A percentile compares a stretch with the other conserved stretches of the same genome.
phyloP scores from a whole-genome alignment of 1,140 invertebrate genomes.

The Brachionus rotundiformis region DNA sequence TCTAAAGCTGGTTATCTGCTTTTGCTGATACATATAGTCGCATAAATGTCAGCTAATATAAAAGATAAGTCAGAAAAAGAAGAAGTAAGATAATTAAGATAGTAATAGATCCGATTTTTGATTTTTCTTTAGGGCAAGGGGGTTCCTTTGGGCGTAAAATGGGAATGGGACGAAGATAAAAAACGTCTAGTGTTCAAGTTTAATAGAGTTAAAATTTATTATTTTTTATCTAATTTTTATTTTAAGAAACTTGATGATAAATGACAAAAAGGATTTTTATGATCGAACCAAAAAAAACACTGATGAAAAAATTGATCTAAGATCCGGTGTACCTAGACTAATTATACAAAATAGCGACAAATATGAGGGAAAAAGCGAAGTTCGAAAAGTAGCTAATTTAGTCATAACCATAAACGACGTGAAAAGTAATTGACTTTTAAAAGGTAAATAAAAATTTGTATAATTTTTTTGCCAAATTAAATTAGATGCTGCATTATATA shows the following conservation, averaged over 20 bases:
- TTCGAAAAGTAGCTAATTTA: background rate
- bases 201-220: background rate
- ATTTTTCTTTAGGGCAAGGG: conserved; percentile 13
- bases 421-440: conserved; percentile 36
- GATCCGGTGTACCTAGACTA: conserved; percentile 42
- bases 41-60: conserved; percentile 42
- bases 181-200: conserved; percentile 31
- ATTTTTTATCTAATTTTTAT: background rate
- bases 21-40: background rate
- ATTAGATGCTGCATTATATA: conserved; percentile 41
- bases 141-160: conserved; percentile 45
- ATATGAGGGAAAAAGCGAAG: conserved; percentile 15
- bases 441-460: background rate
- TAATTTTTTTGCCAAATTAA: no score
- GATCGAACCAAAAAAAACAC: conserved; percentile 35
- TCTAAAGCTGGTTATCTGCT: background rate
- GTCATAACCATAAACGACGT: conserved; percentile 45
- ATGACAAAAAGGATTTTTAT: conserved; percentile 47
- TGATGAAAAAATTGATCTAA: conserved; percentile 41
- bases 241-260: background rate
- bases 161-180: conserved; percentile 48
- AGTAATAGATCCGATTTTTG: background rate
- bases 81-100: background rate
- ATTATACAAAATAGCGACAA: conserved; percentile 27
- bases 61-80: conserved; percentile 38